Evolutionary conservation across 2,113 vertebrate genomes (phyloP).

Genomic region (Gambusia holbrooki): DNA sequence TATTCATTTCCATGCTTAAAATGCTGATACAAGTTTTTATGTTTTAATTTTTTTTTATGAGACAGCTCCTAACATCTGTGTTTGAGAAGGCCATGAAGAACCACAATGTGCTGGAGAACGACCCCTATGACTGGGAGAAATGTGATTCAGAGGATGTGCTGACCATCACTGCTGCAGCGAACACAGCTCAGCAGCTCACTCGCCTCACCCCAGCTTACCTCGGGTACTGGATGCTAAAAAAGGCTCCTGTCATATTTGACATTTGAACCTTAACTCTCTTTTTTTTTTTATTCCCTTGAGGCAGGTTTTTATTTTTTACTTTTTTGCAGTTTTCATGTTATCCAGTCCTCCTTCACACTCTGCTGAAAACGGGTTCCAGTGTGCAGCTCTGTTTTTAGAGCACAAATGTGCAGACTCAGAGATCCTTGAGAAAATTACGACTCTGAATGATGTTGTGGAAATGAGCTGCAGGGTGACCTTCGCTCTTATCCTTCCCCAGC

Average conservation of each 20-base stretch:
- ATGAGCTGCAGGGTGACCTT: conserved; percentile 55
- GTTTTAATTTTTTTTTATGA: conserved; percentile 3
- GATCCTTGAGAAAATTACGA: conserved; percentile 48
- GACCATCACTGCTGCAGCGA: conserved; percentile 85
- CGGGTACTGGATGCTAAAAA: conserved; percentile 79
- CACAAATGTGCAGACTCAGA: conserved; percentile 44
- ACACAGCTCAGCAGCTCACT: conserved; percentile 93
- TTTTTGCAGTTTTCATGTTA: not conserved
- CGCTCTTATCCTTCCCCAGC: conserved; percentile 74
- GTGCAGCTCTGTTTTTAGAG: conserved; percentile 32
- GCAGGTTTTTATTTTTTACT: not conserved
- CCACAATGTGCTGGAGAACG: conserved; percentile 90
- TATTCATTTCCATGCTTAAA: conserved; percentile 6
- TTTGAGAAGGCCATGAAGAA: conserved; percentile 96
- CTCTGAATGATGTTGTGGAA: conserved; percentile 48
- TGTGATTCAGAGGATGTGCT: conserved; percentile 89
- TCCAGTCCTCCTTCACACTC: conserved; percentile 17
- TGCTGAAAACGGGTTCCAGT: not conserved
- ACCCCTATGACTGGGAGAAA: conserved; percentile 98
- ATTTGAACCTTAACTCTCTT: no score
- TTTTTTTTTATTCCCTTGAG: not conserved
- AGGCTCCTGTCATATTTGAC: not conserved
- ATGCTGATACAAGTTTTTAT: conserved; percentile 23
- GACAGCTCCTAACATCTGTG: conserved; percentile 92
- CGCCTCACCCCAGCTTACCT: conserved; percentile 93